These are phyloP conservation scores for Eumacrocentrus americanus DNA, from an alignment of 2,888 invertebrate species.

Conservation along the genomic window DNA sequence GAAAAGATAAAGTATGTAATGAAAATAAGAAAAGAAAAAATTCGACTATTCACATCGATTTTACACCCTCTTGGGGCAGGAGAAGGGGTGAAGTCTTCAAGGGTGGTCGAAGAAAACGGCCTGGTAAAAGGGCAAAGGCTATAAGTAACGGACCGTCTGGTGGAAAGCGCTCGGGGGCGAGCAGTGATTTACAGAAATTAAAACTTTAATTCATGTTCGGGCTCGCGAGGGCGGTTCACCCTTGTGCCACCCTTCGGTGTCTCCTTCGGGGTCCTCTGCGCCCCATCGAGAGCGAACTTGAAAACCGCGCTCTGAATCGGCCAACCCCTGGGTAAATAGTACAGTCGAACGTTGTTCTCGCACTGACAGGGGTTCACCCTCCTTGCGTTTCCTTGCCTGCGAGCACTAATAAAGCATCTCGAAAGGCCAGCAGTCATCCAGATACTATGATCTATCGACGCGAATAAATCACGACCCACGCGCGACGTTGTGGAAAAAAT, in stretches of 20 bases:
- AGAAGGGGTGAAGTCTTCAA: slow-evolving; percentile 7
- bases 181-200: slow-evolving; percentile 62
- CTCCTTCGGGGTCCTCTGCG: slow-evolving; percentile 33
- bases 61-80: not conserved
- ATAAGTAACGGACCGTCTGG: slow-evolving; percentile 60
- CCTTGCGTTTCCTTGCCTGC: slow-evolving; percentile 33
- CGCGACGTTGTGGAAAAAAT: slow-evolving; percentile 22
- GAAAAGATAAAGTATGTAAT: slow-evolving; percentile 37
- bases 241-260: slow-evolving; percentile 18
- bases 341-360: slow-evolving; percentile 42
- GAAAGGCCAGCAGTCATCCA: slow-evolving; percentile 39
- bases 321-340: slow-evolving; percentile 50
- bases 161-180: slow-evolving; percentile 56
- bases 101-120: slow-evolving; percentile 29
- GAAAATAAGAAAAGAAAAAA: slow-evolving; percentile 44
- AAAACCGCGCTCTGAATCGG: slow-evolving; percentile 36
- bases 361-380: slow-evolving; percentile 35
- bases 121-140: slow-evolving; percentile 57
- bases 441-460: slow-evolving; percentile 41
- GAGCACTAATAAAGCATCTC: slow-evolving; percentile 51
- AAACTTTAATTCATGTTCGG: slow-evolving; percentile 62
- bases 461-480: slow-evolving; percentile 36
- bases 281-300: slow-evolving; percentile 27
- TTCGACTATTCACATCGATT: slow-evolving; percentile 5
- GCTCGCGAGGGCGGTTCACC: slow-evolving; percentile 40